phyloP scores from a whole-genome alignment of 2,888 invertebrate genomes.

The Lordiphosa fenestrarum region DNA sequence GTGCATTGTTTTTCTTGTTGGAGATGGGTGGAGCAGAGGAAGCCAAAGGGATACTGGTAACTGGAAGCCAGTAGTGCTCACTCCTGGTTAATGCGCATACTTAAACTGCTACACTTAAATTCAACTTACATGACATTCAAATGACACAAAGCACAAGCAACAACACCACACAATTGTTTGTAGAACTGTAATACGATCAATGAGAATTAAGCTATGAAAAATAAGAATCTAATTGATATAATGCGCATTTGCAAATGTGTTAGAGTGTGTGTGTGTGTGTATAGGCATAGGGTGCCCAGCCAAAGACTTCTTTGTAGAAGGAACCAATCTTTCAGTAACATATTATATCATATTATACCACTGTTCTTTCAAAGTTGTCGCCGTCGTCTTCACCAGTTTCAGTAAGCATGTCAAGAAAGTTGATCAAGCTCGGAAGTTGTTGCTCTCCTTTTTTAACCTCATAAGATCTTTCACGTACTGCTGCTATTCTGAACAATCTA shows the following conservation, averaged over 20 bases:
- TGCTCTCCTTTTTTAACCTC: too few species aligned
- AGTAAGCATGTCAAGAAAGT: too few species aligned
- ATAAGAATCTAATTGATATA: neutral
- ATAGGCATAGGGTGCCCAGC: too few species aligned
- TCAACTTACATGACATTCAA: slow-evolving; percentile 30
- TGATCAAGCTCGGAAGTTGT: too few species aligned
- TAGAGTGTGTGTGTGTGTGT: too few species aligned
- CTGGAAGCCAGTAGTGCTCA: slow-evolving; percentile 11
- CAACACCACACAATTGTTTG: slow-evolving; percentile 18
- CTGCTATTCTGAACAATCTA: too few species aligned
- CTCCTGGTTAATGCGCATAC: slow-evolving; percentile 3
- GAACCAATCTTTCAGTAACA: too few species aligned
- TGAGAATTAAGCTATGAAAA: slow-evolving; percentile 11
- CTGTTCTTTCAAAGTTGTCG: too few species aligned
- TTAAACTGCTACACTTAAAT: slow-evolving; percentile 25
- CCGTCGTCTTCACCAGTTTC: too few species aligned
- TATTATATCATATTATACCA: too few species aligned
- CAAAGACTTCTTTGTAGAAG: too few species aligned
- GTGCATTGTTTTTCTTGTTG: slow-evolving; percentile 5
- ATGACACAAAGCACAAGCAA: slow-evolving; percentile 40
- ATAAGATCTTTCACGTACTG: too few species aligned
- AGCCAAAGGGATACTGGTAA: slow-evolving; percentile 2
- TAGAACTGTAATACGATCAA: slow-evolving; percentile 8
- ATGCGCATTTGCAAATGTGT: slow-evolving; percentile 2
- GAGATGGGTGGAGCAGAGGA: slow-evolving; percentile 2